These are phyloP conservation scores for Ophraella communa DNA, from an alignment of 2,888 invertebrate genomes.

Conservation along the genomic window DNA sequence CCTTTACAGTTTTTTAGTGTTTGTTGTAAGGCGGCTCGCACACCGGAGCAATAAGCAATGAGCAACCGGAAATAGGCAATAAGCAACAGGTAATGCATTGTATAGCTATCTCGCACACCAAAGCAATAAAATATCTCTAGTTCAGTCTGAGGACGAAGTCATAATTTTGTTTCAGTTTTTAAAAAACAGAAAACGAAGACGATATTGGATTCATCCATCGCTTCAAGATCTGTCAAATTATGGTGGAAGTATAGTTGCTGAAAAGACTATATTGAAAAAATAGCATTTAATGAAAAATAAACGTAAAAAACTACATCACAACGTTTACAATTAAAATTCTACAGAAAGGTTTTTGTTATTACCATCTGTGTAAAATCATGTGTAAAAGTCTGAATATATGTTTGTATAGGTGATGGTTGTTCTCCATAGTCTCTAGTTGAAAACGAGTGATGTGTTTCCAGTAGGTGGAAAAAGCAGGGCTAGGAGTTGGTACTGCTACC, in stretches of 20 bases:
- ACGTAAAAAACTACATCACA: too few relatives aligned
- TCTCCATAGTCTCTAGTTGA: slow-evolving; percentile 17
- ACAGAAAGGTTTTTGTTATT: slow-evolving; percentile 11
- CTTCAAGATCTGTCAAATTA: slow-evolving; percentile 20
- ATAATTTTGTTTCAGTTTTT: slow-evolving; percentile 27
- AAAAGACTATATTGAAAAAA: too few relatives aligned
- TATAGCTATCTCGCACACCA: slow-evolving; percentile 6
- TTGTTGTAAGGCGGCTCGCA: too few relatives aligned
- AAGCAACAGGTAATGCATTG: slow-evolving; percentile 18
- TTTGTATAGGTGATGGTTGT: slow-evolving; percentile 9
- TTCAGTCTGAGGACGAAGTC: slow-evolving; percentile 26
- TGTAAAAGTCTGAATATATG: slow-evolving; percentile 10
- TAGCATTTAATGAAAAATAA: too few relatives aligned
- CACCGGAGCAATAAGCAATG: slow-evolving; percentile 16
- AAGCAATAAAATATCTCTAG: slow-evolving; percentile 5
- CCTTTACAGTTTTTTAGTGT: too few relatives aligned
- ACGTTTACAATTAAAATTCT: slow-evolving; percentile 15
- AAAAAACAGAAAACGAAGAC: slow-evolving; percentile 29
- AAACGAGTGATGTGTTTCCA: slow-evolving; percentile 14
- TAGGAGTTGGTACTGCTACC: slow-evolving; percentile 5
- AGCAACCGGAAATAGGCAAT: slow-evolving; percentile 14
- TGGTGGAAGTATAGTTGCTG: too few relatives aligned
- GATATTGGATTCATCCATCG: slow-evolving; percentile 26
- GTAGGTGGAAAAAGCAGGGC: slow-evolving; percentile 23
- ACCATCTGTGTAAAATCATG: slow-evolving; percentile 6